Conservation (phyloP, 2,113 vertebrate genomes). For the Lycocorax pyrrhopterus region DNA sequence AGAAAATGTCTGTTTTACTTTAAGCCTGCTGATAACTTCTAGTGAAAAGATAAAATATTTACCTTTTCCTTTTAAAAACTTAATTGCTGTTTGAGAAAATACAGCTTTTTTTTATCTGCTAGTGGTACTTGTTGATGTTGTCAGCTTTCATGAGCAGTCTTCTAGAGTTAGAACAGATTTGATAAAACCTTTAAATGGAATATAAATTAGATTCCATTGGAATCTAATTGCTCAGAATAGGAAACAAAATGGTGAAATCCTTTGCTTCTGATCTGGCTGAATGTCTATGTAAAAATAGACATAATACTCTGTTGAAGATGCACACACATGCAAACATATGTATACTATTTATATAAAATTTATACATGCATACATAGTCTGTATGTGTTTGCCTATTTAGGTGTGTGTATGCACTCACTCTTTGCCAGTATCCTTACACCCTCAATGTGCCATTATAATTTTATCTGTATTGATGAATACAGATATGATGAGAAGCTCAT, state of each 20-base stretch:
- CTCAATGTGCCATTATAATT: not conserved
- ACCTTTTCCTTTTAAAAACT: not conserved
- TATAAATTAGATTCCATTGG: not conserved
- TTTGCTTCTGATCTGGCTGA: not conserved
- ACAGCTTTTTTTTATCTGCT: not conserved
- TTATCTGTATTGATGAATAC: not conserved
- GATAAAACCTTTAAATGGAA: not conserved
- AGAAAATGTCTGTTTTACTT: not conserved
- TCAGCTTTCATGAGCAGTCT: not conserved
- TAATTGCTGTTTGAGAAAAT: not conserved
- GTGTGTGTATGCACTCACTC: not conserved
- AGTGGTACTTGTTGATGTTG: not conserved
- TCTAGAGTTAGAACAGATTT: not conserved
- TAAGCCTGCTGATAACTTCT: not conserved
- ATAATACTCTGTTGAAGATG: not conserved
- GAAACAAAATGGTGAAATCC: not conserved
- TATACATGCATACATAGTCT: accelerated
- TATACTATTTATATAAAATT: not conserved
- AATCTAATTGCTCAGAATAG: not conserved
- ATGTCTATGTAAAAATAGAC: not conserved
- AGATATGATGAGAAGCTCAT: not conserved
- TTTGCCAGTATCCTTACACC: not conserved
- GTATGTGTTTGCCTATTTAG: not conserved
- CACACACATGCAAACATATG: accelerated
- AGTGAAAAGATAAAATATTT: not conserved